Percentiles rank a stretch among this genome's conserved stretches.
These are phyloP conservation scores for Himalopsyche japonica DNA, from an alignment of 2,888 invertebrate species.

Conservation along the genomic window DNA sequence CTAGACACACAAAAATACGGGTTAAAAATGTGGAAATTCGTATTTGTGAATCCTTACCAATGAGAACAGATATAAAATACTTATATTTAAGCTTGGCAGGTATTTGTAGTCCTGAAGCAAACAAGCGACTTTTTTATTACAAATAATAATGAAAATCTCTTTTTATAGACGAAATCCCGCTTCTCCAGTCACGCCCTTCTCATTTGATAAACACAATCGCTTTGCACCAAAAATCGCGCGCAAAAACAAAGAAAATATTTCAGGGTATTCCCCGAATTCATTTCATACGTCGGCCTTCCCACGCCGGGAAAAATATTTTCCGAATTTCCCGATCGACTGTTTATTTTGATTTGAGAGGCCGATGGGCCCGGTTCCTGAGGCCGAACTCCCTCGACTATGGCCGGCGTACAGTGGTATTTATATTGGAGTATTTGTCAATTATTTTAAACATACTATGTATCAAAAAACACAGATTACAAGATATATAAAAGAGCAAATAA, in stretches of 20 bases:
- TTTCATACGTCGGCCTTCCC: neutral
- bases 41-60: too few relatives aligned
- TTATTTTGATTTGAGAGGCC: neutral
- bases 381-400: neutral
- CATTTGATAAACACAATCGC: neutral
- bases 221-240: neutral
- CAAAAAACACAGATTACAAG: neutral
- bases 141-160: neutral
- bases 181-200: neutral
- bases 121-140: too few relatives aligned
- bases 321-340: neutral
- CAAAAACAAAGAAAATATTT: neutral
- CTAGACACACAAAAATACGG: too few relatives aligned
- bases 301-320: neutral
- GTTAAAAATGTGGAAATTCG: too few relatives aligned
- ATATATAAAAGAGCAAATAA: too few relatives aligned
- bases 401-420: neutral
- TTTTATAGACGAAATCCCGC: neutral
- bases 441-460: neutral
- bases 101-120: too few relatives aligned
- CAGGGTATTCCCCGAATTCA: neutral
- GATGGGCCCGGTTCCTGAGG: neutral
- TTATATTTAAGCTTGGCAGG: too few relatives aligned
- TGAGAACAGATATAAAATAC: too few relatives aligned
- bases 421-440: neutral